A percentile compares a stretch with the other conserved stretches of the same genome.
These are phyloP conservation scores for Teleogryllus occipitalis DNA, from an alignment of 1,140 invertebrate species.

Conservation along the genomic window DNA sequence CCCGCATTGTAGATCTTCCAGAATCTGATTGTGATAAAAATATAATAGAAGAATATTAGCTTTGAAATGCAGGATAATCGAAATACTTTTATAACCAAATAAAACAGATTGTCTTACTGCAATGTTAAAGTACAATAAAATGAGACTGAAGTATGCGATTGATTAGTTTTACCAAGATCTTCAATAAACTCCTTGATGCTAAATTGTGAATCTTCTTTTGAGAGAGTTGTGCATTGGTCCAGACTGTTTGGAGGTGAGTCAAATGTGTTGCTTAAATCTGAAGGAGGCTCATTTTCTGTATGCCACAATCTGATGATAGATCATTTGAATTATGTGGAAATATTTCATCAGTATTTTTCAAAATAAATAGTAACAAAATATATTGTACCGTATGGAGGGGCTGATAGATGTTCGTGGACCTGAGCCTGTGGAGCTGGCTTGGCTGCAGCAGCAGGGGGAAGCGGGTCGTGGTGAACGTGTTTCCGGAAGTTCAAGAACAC, in stretches of 20 bases:
- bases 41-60: constrained; percentile 14
- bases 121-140: background rate
- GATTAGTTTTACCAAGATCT: constrained; percentile 33
- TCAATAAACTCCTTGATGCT: constrained; percentile 34
- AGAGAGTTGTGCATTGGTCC: constrained; percentile 2
- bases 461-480: constrained; percentile 14
- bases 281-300: constrained; percentile 8
- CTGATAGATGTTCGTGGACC: background rate
- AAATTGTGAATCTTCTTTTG: constrained; percentile 25
- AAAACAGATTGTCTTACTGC: no score
- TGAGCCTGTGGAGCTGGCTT: constrained; percentile 22
- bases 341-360: background rate
- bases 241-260: constrained; percentile 6
- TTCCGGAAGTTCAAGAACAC: constrained; percentile 25
- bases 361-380: background rate
- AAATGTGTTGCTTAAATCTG: constrained; percentile 23
- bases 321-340: background rate
- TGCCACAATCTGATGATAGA: constrained; percentile 19
- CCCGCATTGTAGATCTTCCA: constrained; percentile 38
- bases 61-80: background rate
- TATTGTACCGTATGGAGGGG: constrained; percentile 10
- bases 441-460: constrained; percentile 25
- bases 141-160: background rate
- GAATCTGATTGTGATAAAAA: constrained; percentile 34
- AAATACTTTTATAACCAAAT: no score